Evolutionary conservation across 37 sponge, comb jelly and placozoan genomes (phyloP).

Genomic region (Lycopodina hypogea): DNA sequence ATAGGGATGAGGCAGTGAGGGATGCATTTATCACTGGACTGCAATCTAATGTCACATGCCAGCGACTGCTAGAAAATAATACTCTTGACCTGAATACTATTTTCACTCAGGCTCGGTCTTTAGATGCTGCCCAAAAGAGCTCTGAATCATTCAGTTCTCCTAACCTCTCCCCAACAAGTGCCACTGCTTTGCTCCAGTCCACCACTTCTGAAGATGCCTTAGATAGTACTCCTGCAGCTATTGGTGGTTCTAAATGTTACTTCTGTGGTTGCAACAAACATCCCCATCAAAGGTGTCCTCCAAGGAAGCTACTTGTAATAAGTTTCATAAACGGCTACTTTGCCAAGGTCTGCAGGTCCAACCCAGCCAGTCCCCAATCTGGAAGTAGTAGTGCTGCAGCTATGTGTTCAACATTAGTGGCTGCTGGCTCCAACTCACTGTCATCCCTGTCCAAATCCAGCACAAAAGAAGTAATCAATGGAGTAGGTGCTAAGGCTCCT

Average conservation of each 20-base stretch:
- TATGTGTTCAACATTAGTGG: background rate
- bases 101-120: constrained; percentile 7
- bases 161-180: background rate
- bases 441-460: constrained; percentile 5
- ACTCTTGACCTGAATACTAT: constrained; percentile 5
- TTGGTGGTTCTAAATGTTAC: constrained; percentile 7
- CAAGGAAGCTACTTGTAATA: background rate
- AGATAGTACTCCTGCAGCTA: background rate
- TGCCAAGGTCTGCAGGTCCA: constrained; percentile 24
- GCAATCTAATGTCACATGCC: background rate
- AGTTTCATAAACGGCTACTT: constrained; percentile 5
- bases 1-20: too few relatives aligned
- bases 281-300: constrained; percentile 1
- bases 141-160: background rate
- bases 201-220: background rate
- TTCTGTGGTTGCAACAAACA: constrained; percentile 20
- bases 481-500: constrained; percentile 9
- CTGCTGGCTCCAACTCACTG: background rate
- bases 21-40: too few relatives aligned
- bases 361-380: background rate
- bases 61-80: constrained; percentile 12
- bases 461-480: background rate
- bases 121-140: constrained; percentile 13
- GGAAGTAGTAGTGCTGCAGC: constrained; percentile 1
- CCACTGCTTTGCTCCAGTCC: background rate